A percentile compares a stretch with the other conserved stretches of the same genome.
Conservation (phyloP, 2,888 invertebrate genomes). For the Halictus quadricinctus region DNA sequence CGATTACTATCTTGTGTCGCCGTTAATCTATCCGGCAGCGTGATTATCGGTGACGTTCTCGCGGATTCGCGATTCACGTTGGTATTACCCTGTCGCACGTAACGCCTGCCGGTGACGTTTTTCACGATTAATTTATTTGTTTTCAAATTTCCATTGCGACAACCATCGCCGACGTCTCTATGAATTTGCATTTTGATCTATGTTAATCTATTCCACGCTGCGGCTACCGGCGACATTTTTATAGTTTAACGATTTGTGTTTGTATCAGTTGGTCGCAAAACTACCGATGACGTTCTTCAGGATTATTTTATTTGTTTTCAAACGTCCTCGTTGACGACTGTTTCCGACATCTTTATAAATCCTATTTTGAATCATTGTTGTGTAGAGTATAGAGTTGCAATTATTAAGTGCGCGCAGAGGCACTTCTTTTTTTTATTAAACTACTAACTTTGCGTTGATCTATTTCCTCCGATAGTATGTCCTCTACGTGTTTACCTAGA, state of each 20-base stretch:
- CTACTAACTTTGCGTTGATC: no score
- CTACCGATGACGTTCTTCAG: not conserved
- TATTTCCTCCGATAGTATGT: no score
- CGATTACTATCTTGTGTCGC: not conserved
- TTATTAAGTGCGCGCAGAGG: no score
- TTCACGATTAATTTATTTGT: not conserved
- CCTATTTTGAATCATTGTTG: no score
- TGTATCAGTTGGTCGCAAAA: not conserved
- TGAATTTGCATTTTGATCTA: not conserved
- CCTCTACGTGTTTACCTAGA: no score
- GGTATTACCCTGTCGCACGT: not conserved
- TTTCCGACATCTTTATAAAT: not conserved
- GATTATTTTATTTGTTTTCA: not conserved
- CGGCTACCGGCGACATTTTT: not conserved
- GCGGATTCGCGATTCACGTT: not conserved
- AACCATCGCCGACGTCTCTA: not conserved
- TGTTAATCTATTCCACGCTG: not conserved
- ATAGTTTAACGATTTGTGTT: no score
- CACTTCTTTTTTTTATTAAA: no score
- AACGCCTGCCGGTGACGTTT: not conserved
- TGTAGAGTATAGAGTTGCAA: no score
- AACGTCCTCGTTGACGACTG: not conserved
- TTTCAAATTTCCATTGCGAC: not conserved
- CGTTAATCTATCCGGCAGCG: not conserved
- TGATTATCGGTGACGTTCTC: not conserved